Base-by-base conservation (phyloP, 1,140 invertebrate genomes). In the Eriosoma lanigerum region DNA sequence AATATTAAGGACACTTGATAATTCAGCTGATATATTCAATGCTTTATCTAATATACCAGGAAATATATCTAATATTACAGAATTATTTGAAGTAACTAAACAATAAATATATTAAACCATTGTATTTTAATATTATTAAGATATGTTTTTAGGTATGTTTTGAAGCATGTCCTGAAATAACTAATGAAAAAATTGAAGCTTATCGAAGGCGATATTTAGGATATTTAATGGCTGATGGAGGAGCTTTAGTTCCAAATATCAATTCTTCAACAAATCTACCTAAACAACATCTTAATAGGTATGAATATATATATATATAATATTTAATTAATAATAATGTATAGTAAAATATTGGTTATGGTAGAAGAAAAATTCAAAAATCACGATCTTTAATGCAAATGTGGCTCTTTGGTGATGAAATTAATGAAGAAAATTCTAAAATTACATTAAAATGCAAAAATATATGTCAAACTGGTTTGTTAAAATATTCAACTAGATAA, bases 21-120 rank as follows among this genome's bases (percentile, higher is more conserved):
- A 96, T 87, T 98, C 96, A 6, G 96, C 96, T 26, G 93, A 98
- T 88, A 97, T 99, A 84, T 98, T 98, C 85, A 98, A 98, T 87
- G 94, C 94, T 17, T 87, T 99, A 2, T 98, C 96, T 12, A 95
- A 97, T 85, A 94, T 98, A 84, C 96, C 96, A 81, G 93, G 94
- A 24, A 93, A 95, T 86, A 92, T 98, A 70, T 92, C 96, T 85
- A 94, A 97, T 89, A 93, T 97, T 64, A 94, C 97, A 84, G 88
- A 90, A 83, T 86, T 94, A 73, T 88, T 93, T 82, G 87, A 92
- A 85, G 91, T 92, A 85, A 84, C 78, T 83, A 78, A 46, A 81
- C 5, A 58, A 44, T 60, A 15, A 1, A 68, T 32, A 19, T 81
- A 60, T 38, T 62, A 38, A 38, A 38, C 32, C 3, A 4, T 38